Conservation (phyloP, 2,888 invertebrate species). For the Tenthredo notha region DNA sequence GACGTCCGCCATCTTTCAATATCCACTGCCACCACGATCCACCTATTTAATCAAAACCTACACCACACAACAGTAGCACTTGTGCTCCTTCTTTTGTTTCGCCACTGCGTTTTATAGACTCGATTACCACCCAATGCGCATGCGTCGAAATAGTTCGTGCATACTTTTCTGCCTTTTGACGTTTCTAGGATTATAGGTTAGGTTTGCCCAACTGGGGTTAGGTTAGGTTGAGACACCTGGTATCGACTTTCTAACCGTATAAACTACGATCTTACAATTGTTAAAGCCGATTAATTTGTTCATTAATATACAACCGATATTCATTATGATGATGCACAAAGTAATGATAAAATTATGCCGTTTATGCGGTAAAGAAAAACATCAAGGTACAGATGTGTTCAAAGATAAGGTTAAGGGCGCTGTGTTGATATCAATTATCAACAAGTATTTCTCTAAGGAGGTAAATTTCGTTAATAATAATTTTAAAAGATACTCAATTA, state of each 20-base stretch:
- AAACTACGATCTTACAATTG: neutral
- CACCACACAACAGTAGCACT: neutral
- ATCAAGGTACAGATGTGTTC: constrained; percentile 73
- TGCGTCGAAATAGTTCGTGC: constrained; percentile 1
- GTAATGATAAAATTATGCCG: constrained; percentile 67
- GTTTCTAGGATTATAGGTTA: neutral
- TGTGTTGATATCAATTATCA: constrained; percentile 73
- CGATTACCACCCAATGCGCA: neutral
- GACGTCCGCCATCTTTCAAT: constrained; percentile 75
- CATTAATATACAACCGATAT: neutral
- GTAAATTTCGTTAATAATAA: constrained; percentile 60
- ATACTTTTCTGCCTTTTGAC: neutral
- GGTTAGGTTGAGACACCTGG: neutral
- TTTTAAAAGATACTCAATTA: neutral
- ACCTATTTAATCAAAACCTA: neutral
- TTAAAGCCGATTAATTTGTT: neutral
- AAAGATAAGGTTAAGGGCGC: constrained; percentile 74
- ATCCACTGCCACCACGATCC: constrained; percentile 68
- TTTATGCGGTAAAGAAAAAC: constrained; percentile 74
- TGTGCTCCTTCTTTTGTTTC: constrained; percentile 35
- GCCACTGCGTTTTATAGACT: constrained; percentile 42
- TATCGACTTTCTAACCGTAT: neutral
- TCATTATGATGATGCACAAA: constrained; percentile 33
- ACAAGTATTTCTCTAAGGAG: constrained; percentile 75
- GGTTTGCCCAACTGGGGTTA: neutral